Evolutionary conservation across 2,888 invertebrate genomes (phyloP), one percentile per base, ranked within the genome.

Genomic region (Bombylius discolor): DNA sequence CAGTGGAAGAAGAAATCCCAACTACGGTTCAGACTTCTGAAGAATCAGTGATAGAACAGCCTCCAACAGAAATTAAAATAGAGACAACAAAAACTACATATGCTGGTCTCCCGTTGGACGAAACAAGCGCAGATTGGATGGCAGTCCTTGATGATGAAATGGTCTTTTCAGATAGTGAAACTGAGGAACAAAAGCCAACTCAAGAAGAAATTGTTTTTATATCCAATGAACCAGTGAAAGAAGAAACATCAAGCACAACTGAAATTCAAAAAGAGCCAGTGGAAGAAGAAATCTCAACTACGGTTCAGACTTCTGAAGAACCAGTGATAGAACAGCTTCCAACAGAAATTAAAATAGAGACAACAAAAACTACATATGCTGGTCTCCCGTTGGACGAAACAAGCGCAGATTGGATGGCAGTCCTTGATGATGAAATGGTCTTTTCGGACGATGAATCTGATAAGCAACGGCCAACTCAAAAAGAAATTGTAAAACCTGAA

Each of bases 341-440:
- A 23, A 23, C 23, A 23, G 23, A 2, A 23, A 23, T 23, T 23
- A 23, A 13, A 9, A 8, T 23, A 31, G 48, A 31, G 5, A 9
- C 44, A 23, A 14, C 46, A 3, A 47, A 47, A 31, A 47, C 13
- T n/a, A 11, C n/a, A 4, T 68, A 67, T 56, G 68, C 64, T 34
- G 70, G 66, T 11, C 59, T 68, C 51, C 67, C 69, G 3, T 62
- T 68, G 47, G 69, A 65, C 56, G 64, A 68, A 44, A 60, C 69
- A 0, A 61, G 68, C 33, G 67, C 62, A 50, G 58, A 66, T 4
- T 72, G 72, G 66, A 67, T 75, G 66, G 63, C 67, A 52, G 67
- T 68, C 7, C 51, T 71, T 42, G 74, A 75, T 55, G 71, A 75
- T 54, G 68, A 70, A 14, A 68, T 71, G 60, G 63, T 63, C 5